Evolutionary conservation across 2,797 vertebrate species (phyloP).

Genomic region (Xyrichtys novacula): DNA sequence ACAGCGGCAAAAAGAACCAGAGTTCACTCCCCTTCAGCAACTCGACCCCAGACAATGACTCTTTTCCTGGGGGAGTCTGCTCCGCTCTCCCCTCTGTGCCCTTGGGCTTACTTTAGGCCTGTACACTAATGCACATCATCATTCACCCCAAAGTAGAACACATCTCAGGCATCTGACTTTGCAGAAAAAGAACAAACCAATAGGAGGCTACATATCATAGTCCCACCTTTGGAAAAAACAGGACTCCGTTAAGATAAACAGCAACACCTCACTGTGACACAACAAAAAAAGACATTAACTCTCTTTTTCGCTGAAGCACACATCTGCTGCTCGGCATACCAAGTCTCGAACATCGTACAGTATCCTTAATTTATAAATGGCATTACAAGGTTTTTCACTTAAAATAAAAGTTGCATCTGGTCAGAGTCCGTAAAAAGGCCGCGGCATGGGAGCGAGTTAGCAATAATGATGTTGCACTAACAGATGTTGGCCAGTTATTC

Average conservation of each 20-base stretch:
- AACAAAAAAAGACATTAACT: conserved; percentile 35
- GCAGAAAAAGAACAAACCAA: conserved; percentile 16
- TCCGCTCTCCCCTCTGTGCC: conserved; percentile 51
- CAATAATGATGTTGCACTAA: conserved; percentile 84
- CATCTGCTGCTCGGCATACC: conserved; percentile 63
- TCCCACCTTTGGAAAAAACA: conserved; percentile 2
- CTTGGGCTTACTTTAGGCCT: conserved; percentile 66
- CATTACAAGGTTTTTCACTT: conserved; percentile 65
- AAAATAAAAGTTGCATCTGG: conserved; percentile 69
- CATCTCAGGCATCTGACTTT: conserved; percentile 45
- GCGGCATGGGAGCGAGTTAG: conserved; percentile 70
- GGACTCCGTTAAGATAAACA: conserved; percentile 29
- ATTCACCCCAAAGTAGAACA: conserved; percentile 58
- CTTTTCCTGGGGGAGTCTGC: conserved; percentile 62
- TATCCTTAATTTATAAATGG: conserved; percentile 65
- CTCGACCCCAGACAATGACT: conserved; percentile 61
- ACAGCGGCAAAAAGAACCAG: conserved; percentile 22
- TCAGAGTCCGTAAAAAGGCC: conserved; percentile 69
- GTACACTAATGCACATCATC: conserved; percentile 74
- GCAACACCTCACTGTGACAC: conserved; percentile 26
- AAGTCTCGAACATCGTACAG: conserved; percentile 47
- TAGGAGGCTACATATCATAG: background rate
- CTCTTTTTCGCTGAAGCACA: conserved; percentile 41
- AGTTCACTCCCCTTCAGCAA: conserved; percentile 53
- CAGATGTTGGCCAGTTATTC: conserved; percentile 86